Base-by-base conservation (phyloP, 2,113 vertebrate species). In the Zapornia atra region DNA sequence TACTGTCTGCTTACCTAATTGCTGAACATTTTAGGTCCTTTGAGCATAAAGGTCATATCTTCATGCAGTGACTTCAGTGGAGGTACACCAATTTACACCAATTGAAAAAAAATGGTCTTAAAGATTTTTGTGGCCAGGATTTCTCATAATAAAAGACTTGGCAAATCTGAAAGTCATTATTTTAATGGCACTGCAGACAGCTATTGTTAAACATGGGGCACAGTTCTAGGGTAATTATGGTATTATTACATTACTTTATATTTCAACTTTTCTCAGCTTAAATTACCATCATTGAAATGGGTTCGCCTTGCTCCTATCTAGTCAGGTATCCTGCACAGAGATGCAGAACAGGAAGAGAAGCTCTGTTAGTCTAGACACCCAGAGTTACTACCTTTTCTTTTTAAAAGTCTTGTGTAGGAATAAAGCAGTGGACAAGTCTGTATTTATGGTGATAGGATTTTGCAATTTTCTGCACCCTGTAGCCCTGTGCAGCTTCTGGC, bases 121-220 rank as follows among this genome's bases (percentile, higher is more conserved):
- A 90, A 79, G 40, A 36, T 26, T 84, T 89, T 85, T 89, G 73
- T 82, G 68, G 63, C 66, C 79, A 76, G 63, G 25, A 69, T 91
- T 95, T 95, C 22, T 89, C n/a, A 12, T 70, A 91, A 91, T 82
- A 94, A 95, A 95, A 92, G 70, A 69, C 77, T 77, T 86, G 79
- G 79, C 82, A 96, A 80, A 93, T 94, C 71, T 63, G 51, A 73
- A 93, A 90, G 95, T 73, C 63, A 86, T 91, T 90, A 95, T 90
- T 96, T 96, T 91, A 92, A 96, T 78, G 92, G 68, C 68, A 59
- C 59, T 93, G 80, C 86, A 94, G 91, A 83, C 56, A 94, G 36
- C 71, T 80, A 85, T 95, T 96, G 70, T 95, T 97, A 93, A 95
- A 92, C 68, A 93, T 64, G 76, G 71, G 60, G 14, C 86, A 93